These are phyloP conservation scores for Cataglyphis hispanica DNA, from an alignment of 1,140 invertebrate species.

Conservation along the genomic window DNA sequence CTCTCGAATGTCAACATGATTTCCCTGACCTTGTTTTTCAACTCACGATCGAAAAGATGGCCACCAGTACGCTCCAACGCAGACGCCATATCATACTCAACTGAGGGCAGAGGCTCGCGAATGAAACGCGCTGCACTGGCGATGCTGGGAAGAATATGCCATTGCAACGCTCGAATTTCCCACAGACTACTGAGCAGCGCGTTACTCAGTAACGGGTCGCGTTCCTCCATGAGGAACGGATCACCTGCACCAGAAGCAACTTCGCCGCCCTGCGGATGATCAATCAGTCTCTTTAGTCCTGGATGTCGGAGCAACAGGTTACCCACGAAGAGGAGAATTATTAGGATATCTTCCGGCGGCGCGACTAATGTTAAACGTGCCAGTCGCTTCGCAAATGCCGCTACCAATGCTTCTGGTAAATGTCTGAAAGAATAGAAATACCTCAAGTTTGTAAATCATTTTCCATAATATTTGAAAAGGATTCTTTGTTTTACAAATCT, in stretches of 20 bases:
- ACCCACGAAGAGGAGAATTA: conserved; percentile 94
- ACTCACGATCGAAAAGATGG: conserved; percentile 89
- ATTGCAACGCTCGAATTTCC: conserved; percentile 93
- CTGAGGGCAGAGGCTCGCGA: conserved; percentile 88
- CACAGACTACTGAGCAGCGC: conserved; percentile 96
- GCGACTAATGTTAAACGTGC: conserved; percentile 94
- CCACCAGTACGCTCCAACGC: conserved; percentile 88
- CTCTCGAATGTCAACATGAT: conserved; percentile 89
- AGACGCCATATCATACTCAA: conserved; percentile 90
- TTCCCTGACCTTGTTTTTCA: conserved; percentile 88
- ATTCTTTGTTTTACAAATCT: conserved; percentile 11
- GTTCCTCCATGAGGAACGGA: conserved; percentile 94
- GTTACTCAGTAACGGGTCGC: conserved; percentile 91
- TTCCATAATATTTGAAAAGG: not conserved
- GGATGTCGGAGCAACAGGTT: conserved; percentile 96
- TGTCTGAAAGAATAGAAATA: conserved; percentile 89
- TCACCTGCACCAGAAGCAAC: conserved; percentile 87
- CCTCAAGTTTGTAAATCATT: not conserved
- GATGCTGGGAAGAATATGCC: conserved; percentile 92
- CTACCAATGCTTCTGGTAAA: conserved; percentile 96
- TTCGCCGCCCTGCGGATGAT: conserved; percentile 86
- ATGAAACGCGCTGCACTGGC: conserved; percentile 91
- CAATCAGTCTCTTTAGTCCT: conserved; percentile 92
- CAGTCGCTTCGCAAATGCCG: conserved; percentile 96
- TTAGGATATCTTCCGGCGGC: conserved; percentile 92